Base-by-base conservation (phyloP, 2,888 invertebrate species). In the Aquatica leii region DNA sequence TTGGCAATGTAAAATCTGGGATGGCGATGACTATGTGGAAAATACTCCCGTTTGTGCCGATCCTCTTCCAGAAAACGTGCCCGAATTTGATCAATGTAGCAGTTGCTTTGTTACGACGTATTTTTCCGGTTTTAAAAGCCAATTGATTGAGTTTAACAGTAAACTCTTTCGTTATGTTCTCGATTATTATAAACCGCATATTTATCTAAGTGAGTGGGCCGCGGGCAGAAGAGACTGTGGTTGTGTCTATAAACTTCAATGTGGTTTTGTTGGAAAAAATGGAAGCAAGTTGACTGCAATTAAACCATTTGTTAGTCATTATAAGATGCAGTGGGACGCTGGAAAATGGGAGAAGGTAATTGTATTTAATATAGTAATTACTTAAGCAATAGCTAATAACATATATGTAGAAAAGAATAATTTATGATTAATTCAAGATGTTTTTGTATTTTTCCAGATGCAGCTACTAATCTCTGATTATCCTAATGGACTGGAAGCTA, bases 101-200 rank as follows among this genome's bases (percentile, higher is more conserved):
- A 64, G 63, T 46, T 84, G 84, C 68, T 84, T 84, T 71, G 82
- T 78, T 0, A 84, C 85, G 9, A 84, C 85, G 1, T 85, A 78
- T 69, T 17, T 56, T 0, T 54, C 52, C 1, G 82, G 83, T 67
- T 62, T 61, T 4, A 85, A 85, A 71, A 9, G 62, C 9, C 85
- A 85, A 75, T 56, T 68, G 0, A 77, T 86, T 40, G 74, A 84
- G 71, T 71, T 86, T 4, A 56, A 69, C 8, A 78, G 80, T 68
- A 84, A 84, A 12, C 71, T 83, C 17, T 67, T 75, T 20, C 61
- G 71, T 4, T 67, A 77, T 43, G 65, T 85, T 9, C 71, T 86
- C 56, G 83, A 85, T 61, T 59, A 73, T 11, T 66, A 81, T 4
- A 80, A 81, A 65, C 85, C 85, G 11, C 73, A 78, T 11, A 84